Evolutionary conservation across 1,140 invertebrate genomes (phyloP).

Genomic region (Mylabris phalerata): DNA sequence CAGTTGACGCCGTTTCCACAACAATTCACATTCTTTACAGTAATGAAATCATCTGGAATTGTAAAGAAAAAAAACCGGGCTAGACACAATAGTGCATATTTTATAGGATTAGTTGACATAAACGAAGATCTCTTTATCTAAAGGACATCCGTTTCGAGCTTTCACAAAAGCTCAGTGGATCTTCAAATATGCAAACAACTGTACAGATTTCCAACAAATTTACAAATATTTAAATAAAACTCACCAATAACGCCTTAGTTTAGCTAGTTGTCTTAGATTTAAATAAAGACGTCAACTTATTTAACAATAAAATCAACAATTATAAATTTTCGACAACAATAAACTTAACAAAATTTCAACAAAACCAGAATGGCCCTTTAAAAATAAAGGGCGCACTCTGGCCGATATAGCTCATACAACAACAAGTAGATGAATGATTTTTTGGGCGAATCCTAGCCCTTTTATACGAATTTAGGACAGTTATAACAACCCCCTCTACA

Average conservation of each 20-base stretch:
- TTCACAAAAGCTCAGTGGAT: conserved; percentile 1
- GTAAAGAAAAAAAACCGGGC: no score
- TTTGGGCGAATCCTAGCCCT: not conserved
- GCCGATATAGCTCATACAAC: not conserved
- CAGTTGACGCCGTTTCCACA: no score
- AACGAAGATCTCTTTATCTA: conserved; percentile 5
- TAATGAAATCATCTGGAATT: no score
- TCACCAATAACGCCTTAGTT: not conserved
- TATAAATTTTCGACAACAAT: not conserved
- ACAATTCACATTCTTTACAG: no score
- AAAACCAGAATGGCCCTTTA: not conserved
- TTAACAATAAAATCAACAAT: not conserved
- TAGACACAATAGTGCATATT: no score
- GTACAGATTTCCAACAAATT: not conserved
- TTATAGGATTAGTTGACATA: not conserved
- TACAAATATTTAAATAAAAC: not conserved
- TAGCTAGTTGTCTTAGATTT: not conserved
- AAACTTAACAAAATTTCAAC: not conserved
- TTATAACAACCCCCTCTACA: not conserved
- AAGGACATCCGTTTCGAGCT: not conserved
- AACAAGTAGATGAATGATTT: not conserved
- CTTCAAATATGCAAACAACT: conserved; percentile 4
- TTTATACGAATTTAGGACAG: not conserved
- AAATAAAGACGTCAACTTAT: not conserved
- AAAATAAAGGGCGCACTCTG: not conserved